phyloP scores from a whole-genome alignment of 2,888 invertebrate species.

The Mactromeris polynyma region DNA sequence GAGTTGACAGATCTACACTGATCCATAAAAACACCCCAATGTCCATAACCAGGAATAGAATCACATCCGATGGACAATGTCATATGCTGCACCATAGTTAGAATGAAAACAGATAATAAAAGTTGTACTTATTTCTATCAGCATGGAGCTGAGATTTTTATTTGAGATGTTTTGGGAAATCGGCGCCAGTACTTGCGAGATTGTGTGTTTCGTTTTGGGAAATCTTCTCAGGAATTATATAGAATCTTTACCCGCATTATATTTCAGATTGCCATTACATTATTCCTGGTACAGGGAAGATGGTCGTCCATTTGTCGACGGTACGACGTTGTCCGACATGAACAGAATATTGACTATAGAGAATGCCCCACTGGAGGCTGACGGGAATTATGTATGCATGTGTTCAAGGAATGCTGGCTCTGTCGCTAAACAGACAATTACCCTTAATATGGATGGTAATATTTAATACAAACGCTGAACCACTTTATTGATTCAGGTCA shows the following conservation, averaged over 20 bases:
- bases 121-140: too few species aligned
- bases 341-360: slow-evolving; percentile 55
- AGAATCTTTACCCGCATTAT: neutral
- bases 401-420: slow-evolving; percentile 18
- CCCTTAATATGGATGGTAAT: slow-evolving; percentile 46
- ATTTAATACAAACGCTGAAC: neutral
- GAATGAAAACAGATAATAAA: too few species aligned
- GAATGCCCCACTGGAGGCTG: slow-evolving; percentile 55
- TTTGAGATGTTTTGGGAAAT: neutral
- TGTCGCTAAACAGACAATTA: slow-evolving; percentile 25
- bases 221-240: too few species aligned
- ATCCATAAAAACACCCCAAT: too few species aligned
- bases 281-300: slow-evolving; percentile 59
- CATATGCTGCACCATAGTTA: too few species aligned
- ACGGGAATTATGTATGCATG: slow-evolving; percentile 63
- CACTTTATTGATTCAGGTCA: too few species aligned
- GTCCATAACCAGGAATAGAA: too few species aligned
- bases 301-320: slow-evolving; percentile 45
- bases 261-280: slow-evolving; percentile 50
- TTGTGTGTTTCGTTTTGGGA: too few species aligned
- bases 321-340: slow-evolving; percentile 45
- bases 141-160: too few species aligned
- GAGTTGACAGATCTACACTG: too few species aligned
- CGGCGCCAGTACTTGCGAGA: too few species aligned
- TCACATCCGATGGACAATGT: too few species aligned